Evolutionary conservation across 2,888 invertebrate species (phyloP).

Genomic region (Dryobotodes eremita): DNA sequence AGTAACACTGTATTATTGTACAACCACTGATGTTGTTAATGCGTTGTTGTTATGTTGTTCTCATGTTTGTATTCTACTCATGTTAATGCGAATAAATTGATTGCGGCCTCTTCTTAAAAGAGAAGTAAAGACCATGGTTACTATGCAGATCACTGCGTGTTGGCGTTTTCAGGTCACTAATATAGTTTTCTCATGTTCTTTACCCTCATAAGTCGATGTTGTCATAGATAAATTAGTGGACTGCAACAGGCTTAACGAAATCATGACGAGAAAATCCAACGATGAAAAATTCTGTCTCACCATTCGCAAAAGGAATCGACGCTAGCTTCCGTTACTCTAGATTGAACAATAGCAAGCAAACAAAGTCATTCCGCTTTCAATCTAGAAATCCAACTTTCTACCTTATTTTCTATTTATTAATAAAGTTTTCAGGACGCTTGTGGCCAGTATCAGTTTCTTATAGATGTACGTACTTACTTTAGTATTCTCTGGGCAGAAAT

Average conservation of each 20-base stretch:
- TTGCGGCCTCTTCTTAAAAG: too few relatives aligned
- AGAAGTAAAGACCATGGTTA: neutral
- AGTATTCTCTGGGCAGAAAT: constrained; percentile 3
- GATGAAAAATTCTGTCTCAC: neutral
- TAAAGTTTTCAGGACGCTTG: constrained; percentile 46
- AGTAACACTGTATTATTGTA: neutral
- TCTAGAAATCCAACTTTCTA: constrained; percentile 33
- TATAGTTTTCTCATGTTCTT: neutral
- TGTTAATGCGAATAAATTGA: neutral
- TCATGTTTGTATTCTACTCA: neutral
- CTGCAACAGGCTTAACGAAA: neutral
- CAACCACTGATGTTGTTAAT: neutral
- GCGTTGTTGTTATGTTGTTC: neutral
- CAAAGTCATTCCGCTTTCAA: constrained; percentile 28
- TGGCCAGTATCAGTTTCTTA: constrained; percentile 16
- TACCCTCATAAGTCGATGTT: neutral
- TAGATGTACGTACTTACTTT: neutral
- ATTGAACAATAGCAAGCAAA: constrained; percentile 24
- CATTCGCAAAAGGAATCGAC: constrained; percentile 9
- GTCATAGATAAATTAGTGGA: neutral
- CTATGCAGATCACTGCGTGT: neutral
- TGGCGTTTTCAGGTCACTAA: too few relatives aligned
- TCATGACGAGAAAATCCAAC: neutral
- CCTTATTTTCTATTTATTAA: constrained; percentile 39
- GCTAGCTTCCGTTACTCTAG: constrained; percentile 13